phyloP scores from a whole-genome alignment of 2,113 vertebrate genomes.

The Clarias macrocephalus region DNA sequence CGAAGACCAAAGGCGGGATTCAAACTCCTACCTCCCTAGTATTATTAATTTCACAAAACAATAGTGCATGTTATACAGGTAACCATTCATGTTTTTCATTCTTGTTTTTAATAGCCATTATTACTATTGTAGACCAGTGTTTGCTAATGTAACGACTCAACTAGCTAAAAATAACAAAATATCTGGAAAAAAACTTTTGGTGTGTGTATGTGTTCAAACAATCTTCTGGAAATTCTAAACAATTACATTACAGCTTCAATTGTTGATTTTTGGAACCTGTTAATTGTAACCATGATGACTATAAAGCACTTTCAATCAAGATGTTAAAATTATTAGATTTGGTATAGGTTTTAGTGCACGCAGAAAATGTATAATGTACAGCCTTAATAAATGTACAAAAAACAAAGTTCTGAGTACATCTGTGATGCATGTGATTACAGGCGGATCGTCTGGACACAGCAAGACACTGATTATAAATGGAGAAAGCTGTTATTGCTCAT shows the following conservation, averaged over 20 bases:
- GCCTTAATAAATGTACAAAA: neutral
- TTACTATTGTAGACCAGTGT: neutral
- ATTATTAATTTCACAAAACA: neutral
- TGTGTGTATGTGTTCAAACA: neutral
- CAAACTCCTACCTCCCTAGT: neutral
- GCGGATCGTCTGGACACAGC: neutral
- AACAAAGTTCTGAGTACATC: neutral
- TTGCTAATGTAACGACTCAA: neutral
- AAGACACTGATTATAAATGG: conserved; percentile 32
- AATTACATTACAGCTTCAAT: neutral
- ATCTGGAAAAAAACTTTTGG: neutral
- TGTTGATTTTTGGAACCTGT: neutral
- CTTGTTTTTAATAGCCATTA: neutral
- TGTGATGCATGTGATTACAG: neutral
- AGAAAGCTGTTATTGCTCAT: conserved; percentile 27
- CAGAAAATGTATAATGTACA: neutral
- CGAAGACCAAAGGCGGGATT: too few relatives aligned
- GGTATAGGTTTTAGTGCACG: neutral
- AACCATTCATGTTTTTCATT: neutral
- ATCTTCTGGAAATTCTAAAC: neutral
- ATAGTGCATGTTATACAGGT: neutral
- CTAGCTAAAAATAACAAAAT: neutral
- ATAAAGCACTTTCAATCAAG: neutral
- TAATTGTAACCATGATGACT: neutral
- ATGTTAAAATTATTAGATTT: neutral